Conservation (phyloP, 2,113 vertebrate genomes). For the Macrotus californicus region DNA sequence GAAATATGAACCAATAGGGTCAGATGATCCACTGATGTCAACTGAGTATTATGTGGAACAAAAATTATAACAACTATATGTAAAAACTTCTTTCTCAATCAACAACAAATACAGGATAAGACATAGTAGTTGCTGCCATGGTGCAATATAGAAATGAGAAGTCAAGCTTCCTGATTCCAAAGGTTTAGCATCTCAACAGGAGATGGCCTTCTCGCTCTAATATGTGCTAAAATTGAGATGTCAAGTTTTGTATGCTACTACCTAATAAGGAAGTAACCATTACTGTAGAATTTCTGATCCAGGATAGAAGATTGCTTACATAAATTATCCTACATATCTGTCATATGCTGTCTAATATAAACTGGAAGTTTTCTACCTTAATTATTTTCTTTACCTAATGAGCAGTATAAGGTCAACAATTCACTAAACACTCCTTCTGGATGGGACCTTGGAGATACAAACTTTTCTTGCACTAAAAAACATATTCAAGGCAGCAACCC, state of each 20-base stretch:
- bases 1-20: no score
- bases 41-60: neutral
- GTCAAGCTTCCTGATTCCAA: neutral
- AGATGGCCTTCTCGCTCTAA: neutral
- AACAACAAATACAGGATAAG: neutral
- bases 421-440: neutral
- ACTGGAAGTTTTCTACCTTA: neutral
- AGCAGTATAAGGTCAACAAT: neutral
- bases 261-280: neutral
- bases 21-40: no score
- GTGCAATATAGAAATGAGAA: neutral
- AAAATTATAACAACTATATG: neutral
- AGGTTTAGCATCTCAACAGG: neutral
- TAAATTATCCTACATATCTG: neutral
- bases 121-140: neutral
- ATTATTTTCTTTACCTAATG: slow-evolving; percentile 25
- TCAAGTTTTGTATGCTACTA: neutral
- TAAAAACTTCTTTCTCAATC: neutral
- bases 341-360: neutral
- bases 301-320: neutral
- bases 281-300: slow-evolving; percentile 2
- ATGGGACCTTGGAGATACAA: neutral
- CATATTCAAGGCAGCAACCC: neutral
- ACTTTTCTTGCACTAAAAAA: neutral
- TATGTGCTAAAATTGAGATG: neutral